A percentile compares a stretch with the other conserved stretches of the same genome.
Evolutionary conservation across 2,888 invertebrate species (phyloP).

Genomic region (Pandemis corylana): DNA sequence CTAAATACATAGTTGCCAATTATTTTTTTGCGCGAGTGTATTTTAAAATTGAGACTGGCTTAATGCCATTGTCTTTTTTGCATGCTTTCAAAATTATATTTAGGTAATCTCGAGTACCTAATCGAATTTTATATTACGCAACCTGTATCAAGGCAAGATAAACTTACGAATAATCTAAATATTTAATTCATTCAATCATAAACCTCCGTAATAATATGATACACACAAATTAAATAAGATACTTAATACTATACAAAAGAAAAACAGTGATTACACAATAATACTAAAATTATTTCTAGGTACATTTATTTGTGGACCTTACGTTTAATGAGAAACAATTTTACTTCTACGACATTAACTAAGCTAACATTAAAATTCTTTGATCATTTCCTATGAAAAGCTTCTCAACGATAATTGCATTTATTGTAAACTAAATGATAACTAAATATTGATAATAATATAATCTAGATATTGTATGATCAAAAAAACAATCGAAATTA

Average conservation of each 20-base stretch:
- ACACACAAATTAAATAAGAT: conserved; percentile 34
- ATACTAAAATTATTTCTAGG: conserved; percentile 43
- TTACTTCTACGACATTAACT: conserved; percentile 30
- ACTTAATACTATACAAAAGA: conserved; percentile 22
- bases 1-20: conserved; percentile 27
- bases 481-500: conserved; percentile 13
- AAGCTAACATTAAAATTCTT: conserved; percentile 39
- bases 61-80: conserved; percentile 36
- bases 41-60: conserved; percentile 34
- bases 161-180: conserved; percentile 11
- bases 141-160: conserved; percentile 23
- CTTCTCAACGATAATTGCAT: neutral
- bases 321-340: conserved; percentile 43
- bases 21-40: conserved; percentile 27
- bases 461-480: conserved; percentile 19
- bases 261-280: conserved; percentile 36
- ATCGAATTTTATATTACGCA: conserved; percentile 13
- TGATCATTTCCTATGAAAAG: conserved; percentile 41
- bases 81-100: conserved; percentile 10
- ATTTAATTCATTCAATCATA: conserved; percentile 10
- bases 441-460: neutral
- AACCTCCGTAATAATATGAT: conserved; percentile 14
- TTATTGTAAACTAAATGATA: neutral
- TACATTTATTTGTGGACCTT: conserved; percentile 45
- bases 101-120: conserved; percentile 33